Evolutionary conservation across 2,113 vertebrate genomes (phyloP).

Genomic region (Oreotrochilus melanogaster): DNA sequence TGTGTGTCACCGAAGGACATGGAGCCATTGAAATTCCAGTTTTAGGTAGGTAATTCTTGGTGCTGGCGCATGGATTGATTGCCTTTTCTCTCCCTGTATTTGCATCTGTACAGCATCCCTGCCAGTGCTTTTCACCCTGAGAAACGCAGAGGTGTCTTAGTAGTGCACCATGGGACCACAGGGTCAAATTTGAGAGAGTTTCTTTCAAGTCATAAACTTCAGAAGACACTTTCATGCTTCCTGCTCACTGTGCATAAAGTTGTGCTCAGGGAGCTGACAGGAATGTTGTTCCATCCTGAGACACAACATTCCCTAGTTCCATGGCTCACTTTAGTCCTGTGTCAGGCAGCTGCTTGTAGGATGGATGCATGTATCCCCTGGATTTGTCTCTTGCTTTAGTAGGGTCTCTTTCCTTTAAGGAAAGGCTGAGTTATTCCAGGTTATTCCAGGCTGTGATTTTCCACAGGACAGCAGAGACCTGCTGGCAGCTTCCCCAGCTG

Average conservation of each 20-base stretch:
- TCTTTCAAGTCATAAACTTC: slow-evolving; percentile 45
- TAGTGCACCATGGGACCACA: background rate
- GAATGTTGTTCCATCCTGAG: background rate
- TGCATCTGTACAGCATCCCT: slow-evolving; percentile 76
- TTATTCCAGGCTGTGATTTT: background rate
- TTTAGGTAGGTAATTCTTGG: slow-evolving; percentile 81
- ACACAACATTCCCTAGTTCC: background rate
- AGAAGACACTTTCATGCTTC: slow-evolving; percentile 43
- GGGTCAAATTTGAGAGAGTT: slow-evolving; percentile 7
- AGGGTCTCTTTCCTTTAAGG: slow-evolving; percentile 2
- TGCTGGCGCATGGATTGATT: slow-evolving; percentile 82
- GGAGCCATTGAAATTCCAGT: slow-evolving; percentile 81
- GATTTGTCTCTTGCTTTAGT: background rate
- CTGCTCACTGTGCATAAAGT: background rate
- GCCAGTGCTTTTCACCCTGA: slow-evolving; percentile 65
- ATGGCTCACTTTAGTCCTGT: background rate
- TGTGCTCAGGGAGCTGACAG: background rate
- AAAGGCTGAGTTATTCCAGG: background rate
- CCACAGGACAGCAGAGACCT: background rate
- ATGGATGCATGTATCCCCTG: slow-evolving; percentile 24
- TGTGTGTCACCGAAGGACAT: slow-evolving; percentile 80
- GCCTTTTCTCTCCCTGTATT: slow-evolving; percentile 75
- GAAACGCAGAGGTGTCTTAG: slow-evolving; percentile 44
- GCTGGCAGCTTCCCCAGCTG: background rate
- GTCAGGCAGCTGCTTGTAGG: slow-evolving; percentile 29